Evolutionary conservation across 2,888 invertebrate genomes (phyloP).

Genomic region (Isoperla grammatica): DNA sequence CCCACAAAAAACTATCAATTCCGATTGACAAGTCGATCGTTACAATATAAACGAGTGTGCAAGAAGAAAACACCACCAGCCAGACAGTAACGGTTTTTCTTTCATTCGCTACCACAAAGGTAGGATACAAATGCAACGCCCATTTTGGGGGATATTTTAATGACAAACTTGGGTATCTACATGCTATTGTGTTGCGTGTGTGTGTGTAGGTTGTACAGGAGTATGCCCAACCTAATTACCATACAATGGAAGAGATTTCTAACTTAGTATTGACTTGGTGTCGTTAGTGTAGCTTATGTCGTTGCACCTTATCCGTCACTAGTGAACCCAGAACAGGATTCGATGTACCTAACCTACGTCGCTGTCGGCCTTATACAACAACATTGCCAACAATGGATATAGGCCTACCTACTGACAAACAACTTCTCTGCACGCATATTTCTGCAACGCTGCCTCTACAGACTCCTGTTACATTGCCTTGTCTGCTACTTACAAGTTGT

Average conservation of each 20-base stretch:
- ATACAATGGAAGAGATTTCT: conserved; percentile 11
- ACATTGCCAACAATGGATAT: too few species aligned
- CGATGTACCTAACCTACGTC: too few species aligned
- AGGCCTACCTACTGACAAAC: too few species aligned
- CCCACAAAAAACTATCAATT: too few species aligned
- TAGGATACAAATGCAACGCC: neutral
- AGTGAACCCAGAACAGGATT: neutral
- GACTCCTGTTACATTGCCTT: too few species aligned
- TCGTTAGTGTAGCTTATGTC: neutral
- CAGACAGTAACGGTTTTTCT: neutral
- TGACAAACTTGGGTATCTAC: neutral
- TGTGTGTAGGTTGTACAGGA: neutral
- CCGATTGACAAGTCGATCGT: too few species aligned
- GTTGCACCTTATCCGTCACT: conserved; percentile 5
- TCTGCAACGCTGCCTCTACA: too few species aligned
- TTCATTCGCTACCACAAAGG: neutral
- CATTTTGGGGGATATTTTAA: neutral
- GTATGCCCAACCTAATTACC: conserved; percentile 10
- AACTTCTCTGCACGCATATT: too few species aligned
- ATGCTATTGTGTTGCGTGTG: conserved; percentile 1
- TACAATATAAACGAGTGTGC: too few species aligned
- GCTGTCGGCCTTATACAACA: too few species aligned
- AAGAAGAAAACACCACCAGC: too few species aligned
- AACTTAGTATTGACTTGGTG: neutral
- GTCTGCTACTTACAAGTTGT: too few species aligned